Evolutionary conservation across 2,888 invertebrate species (phyloP), one percentile per base, ranked within the genome.

Genomic region (Hypolimnas misippus): DNA sequence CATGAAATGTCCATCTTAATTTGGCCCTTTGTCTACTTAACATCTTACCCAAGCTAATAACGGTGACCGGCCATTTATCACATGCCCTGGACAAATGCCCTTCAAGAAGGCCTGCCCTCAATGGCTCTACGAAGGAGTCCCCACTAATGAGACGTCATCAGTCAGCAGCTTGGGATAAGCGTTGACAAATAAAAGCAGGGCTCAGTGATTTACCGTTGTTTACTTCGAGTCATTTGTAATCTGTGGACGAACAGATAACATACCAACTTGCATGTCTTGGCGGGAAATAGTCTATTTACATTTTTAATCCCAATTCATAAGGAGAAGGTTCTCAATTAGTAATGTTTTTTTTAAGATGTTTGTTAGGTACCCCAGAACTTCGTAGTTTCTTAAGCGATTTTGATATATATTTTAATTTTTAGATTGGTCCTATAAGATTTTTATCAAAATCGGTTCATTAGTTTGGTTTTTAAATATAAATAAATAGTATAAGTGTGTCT

Each of bases 101-200:
- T 56, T 63, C 76, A 73, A 78, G 77, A 76, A 76, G 79, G 76
- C 75, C 83, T 83, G 84, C 76, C 84, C 84, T 79, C 81, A 85
- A 86, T 83, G 84, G 86, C 76, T 76, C 73, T 77, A 77, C 79
- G 79, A 82, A 83, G 81, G 79, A 79, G 76, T 76, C 76, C 68
- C 68, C 71, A 75, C 79, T 89, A 89, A 89, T 86, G 87, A 81
- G 80, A 70, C 72, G 62, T 79, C 81, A 87, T 89, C 86, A 77
- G 73, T 88, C 88, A 85, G 67, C 74, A 68, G 70, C 73, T 70
- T 69, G 73, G 86, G 79, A 84, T 85, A 85, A 87, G 83, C 79
- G 86, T 86, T 87, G 89, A 89, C 89, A 87, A 87, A 89, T 87
- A 81, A 76, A 83, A 78, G 81, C 80, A 77, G 75, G 80, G 77